phyloP scores from a whole-genome alignment of 2,888 invertebrate genomes.

The Drosophila neotestacea region DNA sequence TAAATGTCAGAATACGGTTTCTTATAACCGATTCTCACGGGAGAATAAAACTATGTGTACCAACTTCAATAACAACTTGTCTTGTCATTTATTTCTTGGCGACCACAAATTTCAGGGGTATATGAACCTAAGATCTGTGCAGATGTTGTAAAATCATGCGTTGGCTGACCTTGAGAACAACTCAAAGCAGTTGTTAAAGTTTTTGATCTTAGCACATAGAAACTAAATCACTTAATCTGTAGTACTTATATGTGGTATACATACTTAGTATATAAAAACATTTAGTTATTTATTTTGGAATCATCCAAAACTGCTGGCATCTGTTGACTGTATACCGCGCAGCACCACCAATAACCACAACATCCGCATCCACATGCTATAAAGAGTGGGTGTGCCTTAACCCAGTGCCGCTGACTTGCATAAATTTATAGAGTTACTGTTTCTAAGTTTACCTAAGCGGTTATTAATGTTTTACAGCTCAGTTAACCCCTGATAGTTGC shows the following conservation, averaged over 20 bases:
- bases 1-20: constrained; percentile 16
- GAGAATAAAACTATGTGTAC: constrained; percentile 6
- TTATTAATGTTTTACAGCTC: constrained; percentile 37
- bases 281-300: constrained; percentile 16
- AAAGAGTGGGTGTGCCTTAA: constrained; percentile 9
- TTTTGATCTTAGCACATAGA: constrained; percentile 3
- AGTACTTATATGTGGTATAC: constrained; percentile 2
- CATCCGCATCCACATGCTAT: neutral
- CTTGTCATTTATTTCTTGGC: neutral
- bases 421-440: neutral
- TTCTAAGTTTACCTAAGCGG: constrained; percentile 21
- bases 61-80: neutral
- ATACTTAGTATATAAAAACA: constrained; percentile 12
- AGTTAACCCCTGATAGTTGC: constrained; percentile 17
- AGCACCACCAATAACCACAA: constrained; percentile 1
- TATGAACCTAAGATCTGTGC: constrained; percentile 6
- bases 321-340: neutral
- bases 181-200: constrained; percentile 3
- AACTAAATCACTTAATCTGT: constrained; percentile 6
- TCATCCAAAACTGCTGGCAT: neutral
- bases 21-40: constrained; percentile 7
- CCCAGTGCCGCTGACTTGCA: constrained; percentile 39
- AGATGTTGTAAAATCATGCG: constrained; percentile 3
- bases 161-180: constrained; percentile 15
- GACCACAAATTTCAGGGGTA: constrained; percentile 2